phyloP scores from a whole-genome alignment of 1,140 invertebrate genomes.

The Scaptodrosophila lebanonensis region DNA sequence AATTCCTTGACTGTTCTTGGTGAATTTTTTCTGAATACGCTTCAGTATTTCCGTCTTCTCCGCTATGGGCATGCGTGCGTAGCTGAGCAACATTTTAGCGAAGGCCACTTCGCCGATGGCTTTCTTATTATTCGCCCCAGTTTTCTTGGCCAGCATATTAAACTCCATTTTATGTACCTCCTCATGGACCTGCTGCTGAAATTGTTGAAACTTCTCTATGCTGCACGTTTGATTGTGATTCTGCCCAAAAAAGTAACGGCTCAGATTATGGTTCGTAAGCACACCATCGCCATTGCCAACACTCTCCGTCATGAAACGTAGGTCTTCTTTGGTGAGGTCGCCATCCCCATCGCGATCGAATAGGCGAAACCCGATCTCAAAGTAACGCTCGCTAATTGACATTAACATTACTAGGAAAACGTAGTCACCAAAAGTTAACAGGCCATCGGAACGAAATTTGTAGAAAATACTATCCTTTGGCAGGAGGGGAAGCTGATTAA shows the following conservation, averaged over 20 bases:
- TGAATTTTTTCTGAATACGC: constrained; percentile 23
- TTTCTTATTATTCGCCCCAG: neutral
- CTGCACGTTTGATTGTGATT: constrained; percentile 8
- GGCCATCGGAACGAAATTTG: constrained; percentile 8
- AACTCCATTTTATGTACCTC: constrained; percentile 40
- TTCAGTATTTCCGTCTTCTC: neutral
- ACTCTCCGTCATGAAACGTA: constrained; percentile 3
- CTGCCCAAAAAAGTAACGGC: constrained; percentile 24
- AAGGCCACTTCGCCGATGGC: constrained; percentile 35
- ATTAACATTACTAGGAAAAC: constrained; percentile 30
- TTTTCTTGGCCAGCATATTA: constrained; percentile 3
- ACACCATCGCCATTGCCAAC: constrained; percentile 1
- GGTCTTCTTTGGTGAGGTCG: constrained; percentile 1
- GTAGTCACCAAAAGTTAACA: constrained; percentile 37
- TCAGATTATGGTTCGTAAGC: constrained; percentile 4
- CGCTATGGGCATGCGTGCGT: neutral
- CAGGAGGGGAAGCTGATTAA: neutral
- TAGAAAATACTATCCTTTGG: constrained; percentile 31
- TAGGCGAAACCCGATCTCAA: constrained; percentile 26
- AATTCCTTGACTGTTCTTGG: neutral
- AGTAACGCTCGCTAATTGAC: constrained; percentile 29
- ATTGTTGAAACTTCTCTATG: constrained; percentile 17
- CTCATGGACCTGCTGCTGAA: constrained; percentile 3
- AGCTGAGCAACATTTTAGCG: constrained; percentile 25
- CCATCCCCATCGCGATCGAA: constrained; percentile 27